phyloP scores from a whole-genome alignment of 1,140 invertebrate species.

The Archegozetes longisetosus region DNA sequence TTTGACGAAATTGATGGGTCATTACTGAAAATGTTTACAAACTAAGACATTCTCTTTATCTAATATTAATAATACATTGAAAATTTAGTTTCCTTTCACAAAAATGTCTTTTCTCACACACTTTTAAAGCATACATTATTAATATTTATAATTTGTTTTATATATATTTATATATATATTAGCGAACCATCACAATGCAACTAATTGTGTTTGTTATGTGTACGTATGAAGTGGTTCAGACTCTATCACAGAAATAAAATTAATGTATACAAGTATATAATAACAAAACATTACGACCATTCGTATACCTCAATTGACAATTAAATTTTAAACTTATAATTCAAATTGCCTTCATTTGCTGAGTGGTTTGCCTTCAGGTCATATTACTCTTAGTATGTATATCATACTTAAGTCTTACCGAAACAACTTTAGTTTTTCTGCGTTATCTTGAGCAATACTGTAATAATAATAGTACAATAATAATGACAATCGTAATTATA shows the following conservation, averaged over 20 bases:
- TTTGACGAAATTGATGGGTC: background rate
- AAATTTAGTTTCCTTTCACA: background rate
- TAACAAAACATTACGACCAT: background rate
- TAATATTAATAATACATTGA: background rate
- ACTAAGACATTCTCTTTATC: background rate
- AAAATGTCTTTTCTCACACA: background rate
- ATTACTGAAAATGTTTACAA: background rate
- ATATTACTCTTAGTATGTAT: no score
- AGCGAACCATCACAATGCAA: background rate
- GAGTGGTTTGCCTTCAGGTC: no score
- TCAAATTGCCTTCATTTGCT: no score
- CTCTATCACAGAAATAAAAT: background rate
- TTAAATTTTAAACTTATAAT: no score
- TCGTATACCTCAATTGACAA: no score
- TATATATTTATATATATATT: background rate
- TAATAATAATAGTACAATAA: no score
- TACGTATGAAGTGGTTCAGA: background rate
- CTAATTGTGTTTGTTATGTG: background rate
- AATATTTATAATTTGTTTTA: background rate
- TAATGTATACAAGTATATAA: background rate
- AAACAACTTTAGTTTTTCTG: no score
- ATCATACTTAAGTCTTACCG: no score
- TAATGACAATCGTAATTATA: no score
- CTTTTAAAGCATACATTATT: background rate
- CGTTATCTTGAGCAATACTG: no score